Percentiles rank a stretch among this genome's conserved stretches.
phyloP scores from a whole-genome alignment of 2,797 vertebrate species.

The Coendou prehensilis region DNA sequence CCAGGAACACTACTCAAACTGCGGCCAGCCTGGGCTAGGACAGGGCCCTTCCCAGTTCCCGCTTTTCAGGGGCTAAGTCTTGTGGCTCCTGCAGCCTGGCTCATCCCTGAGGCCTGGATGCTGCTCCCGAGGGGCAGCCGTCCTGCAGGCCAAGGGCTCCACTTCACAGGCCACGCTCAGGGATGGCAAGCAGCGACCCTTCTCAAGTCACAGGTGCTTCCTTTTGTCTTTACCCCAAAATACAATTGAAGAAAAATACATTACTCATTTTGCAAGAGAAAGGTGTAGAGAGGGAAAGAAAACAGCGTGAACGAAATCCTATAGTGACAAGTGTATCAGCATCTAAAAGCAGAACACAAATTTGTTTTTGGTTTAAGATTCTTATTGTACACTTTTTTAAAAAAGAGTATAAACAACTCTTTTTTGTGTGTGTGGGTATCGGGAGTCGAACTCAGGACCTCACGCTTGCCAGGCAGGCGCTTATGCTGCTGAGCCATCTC shows the following conservation, averaged over 20 bases:
- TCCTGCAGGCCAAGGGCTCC: background rate
- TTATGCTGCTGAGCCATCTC: too few relatives aligned
- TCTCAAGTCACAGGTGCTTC: background rate
- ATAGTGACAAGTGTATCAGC: background rate
- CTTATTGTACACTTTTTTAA: background rate
- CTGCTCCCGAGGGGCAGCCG: background rate
- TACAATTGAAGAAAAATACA: background rate
- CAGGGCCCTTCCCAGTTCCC: background rate
- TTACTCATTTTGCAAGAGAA: background rate
- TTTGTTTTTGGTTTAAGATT: constrained; percentile 13
- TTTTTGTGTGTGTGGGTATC: background rate
- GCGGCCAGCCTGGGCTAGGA: too few relatives aligned
- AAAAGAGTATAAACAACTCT: background rate
- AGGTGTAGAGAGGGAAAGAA: background rate
- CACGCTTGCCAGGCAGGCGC: too few relatives aligned
- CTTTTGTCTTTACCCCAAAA: background rate
- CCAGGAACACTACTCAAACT: background rate
- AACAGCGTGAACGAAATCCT: background rate
- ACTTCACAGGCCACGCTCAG: background rate
- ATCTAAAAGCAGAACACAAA: background rate
- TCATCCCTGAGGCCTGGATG: background rate
- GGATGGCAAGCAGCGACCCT: background rate
- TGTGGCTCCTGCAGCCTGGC: background rate
- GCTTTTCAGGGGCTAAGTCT: background rate
- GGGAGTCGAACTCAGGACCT: too few relatives aligned